These are phyloP conservation scores for Euphysa ruthae DNA, from an alignment of 30 jellyfish, hydroid and myxozoan species.

Conservation along the genomic window DNA sequence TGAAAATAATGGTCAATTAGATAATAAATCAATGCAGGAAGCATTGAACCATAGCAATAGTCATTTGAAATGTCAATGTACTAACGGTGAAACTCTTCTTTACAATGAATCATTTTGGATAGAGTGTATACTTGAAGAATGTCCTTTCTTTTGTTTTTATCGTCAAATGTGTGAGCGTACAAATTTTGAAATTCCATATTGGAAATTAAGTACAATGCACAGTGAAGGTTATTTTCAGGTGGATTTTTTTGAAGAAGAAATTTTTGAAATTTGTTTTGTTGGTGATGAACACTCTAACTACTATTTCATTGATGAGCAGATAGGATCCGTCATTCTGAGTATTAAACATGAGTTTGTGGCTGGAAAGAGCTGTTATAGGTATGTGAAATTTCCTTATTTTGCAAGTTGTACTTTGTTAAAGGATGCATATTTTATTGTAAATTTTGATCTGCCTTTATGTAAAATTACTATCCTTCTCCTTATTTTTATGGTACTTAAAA, in stretches of 20 bases:
- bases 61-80: conserved; percentile 47
- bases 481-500: no score
- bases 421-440: not conserved
- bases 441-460: not conserved
- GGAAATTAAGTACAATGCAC: conserved; percentile 9
- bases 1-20: not conserved
- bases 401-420: not conserved
- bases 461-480: no score
- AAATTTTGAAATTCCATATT: not conserved
- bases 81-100: conserved; percentile 21
- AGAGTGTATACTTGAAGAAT: conserved; percentile 63
- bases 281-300: conserved; percentile 65
- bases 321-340: conserved; percentile 73
- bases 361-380: conserved; percentile 72
- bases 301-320: conserved; percentile 56
- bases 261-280: conserved; percentile 66
- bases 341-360: conserved; percentile 57
- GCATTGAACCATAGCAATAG: conserved; percentile 11
- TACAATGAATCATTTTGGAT: conserved; percentile 60
- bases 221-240: conserved; percentile 42
- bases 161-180: not conserved
- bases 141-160: conserved; percentile 47
- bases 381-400: not conserved
- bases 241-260: conserved; percentile 87
- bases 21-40: conserved; percentile 17